phyloP scores from a whole-genome alignment of 1,140 invertebrate species.

The Calosoma granatense region DNA sequence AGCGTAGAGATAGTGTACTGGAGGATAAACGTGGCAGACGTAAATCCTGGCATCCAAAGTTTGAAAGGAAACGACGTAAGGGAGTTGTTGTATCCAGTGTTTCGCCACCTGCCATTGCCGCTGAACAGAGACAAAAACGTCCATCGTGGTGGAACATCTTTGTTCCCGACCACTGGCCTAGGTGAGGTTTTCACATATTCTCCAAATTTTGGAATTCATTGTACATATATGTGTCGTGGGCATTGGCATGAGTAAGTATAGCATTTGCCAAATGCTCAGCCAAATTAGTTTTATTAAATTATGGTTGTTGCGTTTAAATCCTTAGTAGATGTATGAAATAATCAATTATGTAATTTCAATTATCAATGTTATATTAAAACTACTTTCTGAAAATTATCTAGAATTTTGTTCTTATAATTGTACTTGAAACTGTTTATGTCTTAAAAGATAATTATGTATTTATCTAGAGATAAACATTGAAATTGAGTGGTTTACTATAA shows the following conservation, averaged over 20 bases:
- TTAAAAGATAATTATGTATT: too few species aligned
- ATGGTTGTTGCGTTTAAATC: conserved; percentile 9
- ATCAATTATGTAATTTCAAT: too few species aligned
- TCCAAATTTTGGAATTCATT: conserved; percentile 18
- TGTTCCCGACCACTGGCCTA: conserved; percentile 57
- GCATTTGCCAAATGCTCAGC: conserved; percentile 12
- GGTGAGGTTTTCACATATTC: conserved; percentile 45
- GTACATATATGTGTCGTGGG: conserved; percentile 21
- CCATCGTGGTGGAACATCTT: conserved; percentile 81
- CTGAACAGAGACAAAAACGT: conserved; percentile 55
- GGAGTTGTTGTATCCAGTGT: conserved; percentile 43
- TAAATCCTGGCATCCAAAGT: conserved; percentile 66
- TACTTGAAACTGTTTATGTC: too few species aligned
- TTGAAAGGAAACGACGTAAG: conserved; percentile 53
- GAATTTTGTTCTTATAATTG: too few species aligned
- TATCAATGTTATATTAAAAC: too few species aligned
- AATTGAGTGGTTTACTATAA: too few species aligned
- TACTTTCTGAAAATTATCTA: too few species aligned
- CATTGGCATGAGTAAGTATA: conserved; percentile 26
- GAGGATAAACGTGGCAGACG: conserved; percentile 28
- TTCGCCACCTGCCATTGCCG: conserved; percentile 27
- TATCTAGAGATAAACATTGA: too few species aligned
- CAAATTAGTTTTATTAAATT: neutral
- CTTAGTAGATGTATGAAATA: too few species aligned
- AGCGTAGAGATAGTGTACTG: neutral